These are phyloP conservation scores for Drosophila affinis DNA, from an alignment of 2,888 invertebrate genomes.

Conservation along the genomic window DNA sequence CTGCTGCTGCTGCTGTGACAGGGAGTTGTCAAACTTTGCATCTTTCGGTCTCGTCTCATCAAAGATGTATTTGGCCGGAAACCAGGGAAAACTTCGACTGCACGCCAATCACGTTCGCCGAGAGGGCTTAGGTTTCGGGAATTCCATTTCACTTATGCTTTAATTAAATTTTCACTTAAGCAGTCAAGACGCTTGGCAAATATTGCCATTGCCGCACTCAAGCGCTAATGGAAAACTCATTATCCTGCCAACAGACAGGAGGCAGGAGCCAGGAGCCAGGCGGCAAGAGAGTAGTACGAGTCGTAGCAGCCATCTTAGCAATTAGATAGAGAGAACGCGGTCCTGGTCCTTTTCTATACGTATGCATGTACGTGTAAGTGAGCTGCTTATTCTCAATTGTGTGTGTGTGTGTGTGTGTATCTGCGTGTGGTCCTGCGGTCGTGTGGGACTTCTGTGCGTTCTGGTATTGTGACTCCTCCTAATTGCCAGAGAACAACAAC, in stretches of 20 bases:
- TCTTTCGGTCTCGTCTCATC: constrained; percentile 1
- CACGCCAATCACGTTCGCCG: constrained; percentile 16
- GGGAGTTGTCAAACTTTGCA: constrained; percentile 17
- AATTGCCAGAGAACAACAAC: constrained; percentile 6
- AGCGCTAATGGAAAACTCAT: constrained; percentile 75
- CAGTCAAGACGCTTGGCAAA: constrained; percentile 44
- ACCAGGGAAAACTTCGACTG: constrained; percentile 9
- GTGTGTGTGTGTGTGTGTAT: constrained; percentile 7
- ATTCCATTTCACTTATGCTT: constrained; percentile 45
- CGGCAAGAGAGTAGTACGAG: constrained; percentile 2
- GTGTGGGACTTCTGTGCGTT: not conserved
- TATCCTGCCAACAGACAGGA: constrained; percentile 36
- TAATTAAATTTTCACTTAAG: constrained; percentile 71
- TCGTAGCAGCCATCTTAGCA: constrained; percentile 30
- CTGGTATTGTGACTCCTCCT: constrained; percentile 23
- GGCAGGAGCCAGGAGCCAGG: not conserved
- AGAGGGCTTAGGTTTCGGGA: constrained; percentile 13
- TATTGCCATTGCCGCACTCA: constrained; percentile 58
- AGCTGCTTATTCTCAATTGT: constrained; percentile 41
- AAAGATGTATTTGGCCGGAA: constrained; percentile 7
- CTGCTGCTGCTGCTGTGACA: not conserved
- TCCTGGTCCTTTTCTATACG: not conserved
- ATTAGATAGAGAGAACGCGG: constrained; percentile 49
- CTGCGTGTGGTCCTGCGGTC: too few species aligned
- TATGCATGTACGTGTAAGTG: not conserved